Base-by-base conservation (phyloP, 64 coral and sea anemone genomes). In the Montipora foliosa region DNA sequence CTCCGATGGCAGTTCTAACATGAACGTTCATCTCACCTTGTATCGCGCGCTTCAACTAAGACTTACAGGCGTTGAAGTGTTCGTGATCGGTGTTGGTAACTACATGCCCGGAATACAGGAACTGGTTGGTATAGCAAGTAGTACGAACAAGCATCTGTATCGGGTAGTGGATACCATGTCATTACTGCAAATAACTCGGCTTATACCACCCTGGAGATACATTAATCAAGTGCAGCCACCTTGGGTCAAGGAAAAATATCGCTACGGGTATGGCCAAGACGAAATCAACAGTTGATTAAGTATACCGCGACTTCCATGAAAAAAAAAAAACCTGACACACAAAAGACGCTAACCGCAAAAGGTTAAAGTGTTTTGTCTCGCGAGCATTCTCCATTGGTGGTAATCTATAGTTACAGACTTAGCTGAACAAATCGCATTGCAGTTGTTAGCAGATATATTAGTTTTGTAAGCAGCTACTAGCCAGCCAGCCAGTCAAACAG, bases 1-100 rank as follows among this genome's bases (percentile, higher is more conserved):
- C 68, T 94, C 95, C 0, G 95, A 96, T 85, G 95, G 95, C 0
- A 74, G 76, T 25, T 96, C 95, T 0, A 96, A 94, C 77, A 49
- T 96, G 44, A 87, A 91, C 19, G 25, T 76, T 14, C 87, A 96
- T 49, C 22, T 96, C 11, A 96, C 95, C 4, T 52, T 96, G 48
- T 96, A 86, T 49, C 88, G 92, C 22, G 81, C 92, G 0, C 85
- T 96, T 15, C 88, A 94, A 53, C 67, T 96, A 22, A 96, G 94
- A 77, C 87, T 91, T 10, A 84, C 90, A 29, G 95, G 95, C 19
- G 92, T 96, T 3, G 91, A 96, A 75, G 94, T 96, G 62, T 96
- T 87, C 44, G 92, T 94, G 1, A 74, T 96, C n/a, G 95, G 92
- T 7, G 88, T 94, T 15, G 95, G 95, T 6, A 94, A 89, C 53